These are phyloP conservation scores for Ypsolopha sequella DNA, from an alignment of 2,888 invertebrate genomes.

Conservation along the genomic window DNA sequence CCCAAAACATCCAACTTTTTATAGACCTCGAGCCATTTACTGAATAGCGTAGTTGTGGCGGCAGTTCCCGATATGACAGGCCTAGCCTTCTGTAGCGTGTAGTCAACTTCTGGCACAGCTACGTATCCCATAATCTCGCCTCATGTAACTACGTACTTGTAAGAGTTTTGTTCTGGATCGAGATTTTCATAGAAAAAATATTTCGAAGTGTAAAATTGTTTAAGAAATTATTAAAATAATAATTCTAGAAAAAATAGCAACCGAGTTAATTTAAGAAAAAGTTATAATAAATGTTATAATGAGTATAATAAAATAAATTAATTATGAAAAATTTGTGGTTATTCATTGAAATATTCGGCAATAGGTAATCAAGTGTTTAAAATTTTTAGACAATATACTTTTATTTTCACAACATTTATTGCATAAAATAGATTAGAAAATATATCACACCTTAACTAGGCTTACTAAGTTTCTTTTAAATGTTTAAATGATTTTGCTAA, in stretches of 20 bases:
- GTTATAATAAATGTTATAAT: conserved; percentile 43
- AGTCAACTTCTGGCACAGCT: background rate
- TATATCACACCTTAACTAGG: too few species aligned
- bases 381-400: background rate
- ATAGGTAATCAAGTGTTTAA: background rate
- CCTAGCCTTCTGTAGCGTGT: background rate
- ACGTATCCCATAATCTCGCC: conserved; percentile 1
- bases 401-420: background rate
- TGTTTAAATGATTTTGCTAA: too few species aligned
- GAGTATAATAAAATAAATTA: conserved; percentile 60
- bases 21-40: background rate
- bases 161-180: conserved; percentile 48
- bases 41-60: background rate
- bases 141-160: conserved; percentile 16
- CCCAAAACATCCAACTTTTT: conserved; percentile 2
- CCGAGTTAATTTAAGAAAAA: conserved; percentile 58
- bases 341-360: background rate
- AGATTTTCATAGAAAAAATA: conserved; percentile 50
- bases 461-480: too few species aligned
- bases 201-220: conserved; percentile 56
- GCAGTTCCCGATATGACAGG: background rate
- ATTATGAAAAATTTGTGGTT: conserved; percentile 1
- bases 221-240: conserved; percentile 63
- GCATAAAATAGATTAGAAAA: too few species aligned
- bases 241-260: conserved; percentile 63